A percentile compares a stretch with the other conserved stretches of the same genome.
Conservation (phyloP, 1,140 invertebrate species). For the Copidosoma floridanum region DNA sequence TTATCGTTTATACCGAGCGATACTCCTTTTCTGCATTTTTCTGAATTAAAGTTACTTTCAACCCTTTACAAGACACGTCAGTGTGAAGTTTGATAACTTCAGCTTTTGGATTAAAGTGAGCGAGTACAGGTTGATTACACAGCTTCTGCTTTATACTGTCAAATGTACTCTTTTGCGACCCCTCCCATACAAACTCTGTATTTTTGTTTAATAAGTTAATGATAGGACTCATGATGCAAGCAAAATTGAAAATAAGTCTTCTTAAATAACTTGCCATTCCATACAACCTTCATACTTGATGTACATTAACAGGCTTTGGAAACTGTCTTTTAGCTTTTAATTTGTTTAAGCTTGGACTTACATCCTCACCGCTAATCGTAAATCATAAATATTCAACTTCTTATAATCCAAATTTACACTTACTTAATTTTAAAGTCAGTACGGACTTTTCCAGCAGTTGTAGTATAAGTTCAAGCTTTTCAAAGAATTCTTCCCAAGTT, state of each 20-base stretch:
- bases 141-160: conserved; percentile 8
- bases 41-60: conserved; percentile 28
- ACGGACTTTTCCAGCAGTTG: too few species aligned
- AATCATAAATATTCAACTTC: too few species aligned
- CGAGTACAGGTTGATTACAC: background rate
- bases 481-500: too few species aligned
- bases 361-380: conserved; percentile 32
- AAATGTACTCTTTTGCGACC: conserved; percentile 4
- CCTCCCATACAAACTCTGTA: background rate
- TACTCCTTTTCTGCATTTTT: conserved; percentile 9
- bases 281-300: conserved; percentile 50
- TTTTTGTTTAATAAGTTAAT: conserved; percentile 11
- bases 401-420: too few species aligned
- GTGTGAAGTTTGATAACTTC: conserved; percentile 29
- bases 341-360: conserved; percentile 43
- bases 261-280: conserved; percentile 52
- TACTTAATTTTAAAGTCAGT: too few species aligned
- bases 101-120: conserved; percentile 16
- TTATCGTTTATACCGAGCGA: conserved; percentile 25
- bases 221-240: conserved; percentile 34
- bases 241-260: conserved; percentile 44
- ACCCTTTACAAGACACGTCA: conserved; percentile 26
- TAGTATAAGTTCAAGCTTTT: too few species aligned
- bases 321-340: conserved; percentile 42
- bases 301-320: conserved; percentile 38